Evolutionary conservation across 2,113 vertebrate genomes (phyloP).

Genomic region (Castor canadensis): DNA sequence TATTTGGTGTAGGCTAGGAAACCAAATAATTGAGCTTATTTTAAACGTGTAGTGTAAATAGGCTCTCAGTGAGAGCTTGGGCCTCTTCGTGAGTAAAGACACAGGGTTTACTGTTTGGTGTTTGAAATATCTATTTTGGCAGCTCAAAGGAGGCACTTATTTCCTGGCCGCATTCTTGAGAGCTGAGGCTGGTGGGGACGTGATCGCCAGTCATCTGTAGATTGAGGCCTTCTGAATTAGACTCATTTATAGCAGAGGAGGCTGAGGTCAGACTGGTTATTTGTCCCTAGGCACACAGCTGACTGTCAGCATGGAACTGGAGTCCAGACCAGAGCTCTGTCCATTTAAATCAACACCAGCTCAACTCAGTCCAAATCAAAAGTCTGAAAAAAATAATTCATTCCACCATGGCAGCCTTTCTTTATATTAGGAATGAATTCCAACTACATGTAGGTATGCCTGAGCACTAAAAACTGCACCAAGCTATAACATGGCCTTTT

Average conservation of each 20-base stretch:
- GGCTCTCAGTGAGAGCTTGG: conserved; percentile 20
- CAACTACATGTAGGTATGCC: neutral
- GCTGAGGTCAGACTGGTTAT: conserved; percentile 41
- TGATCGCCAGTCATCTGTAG: neutral
- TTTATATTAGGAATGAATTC: neutral
- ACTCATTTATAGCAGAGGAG: conserved; percentile 29
- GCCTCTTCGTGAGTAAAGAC: conserved; percentile 48
- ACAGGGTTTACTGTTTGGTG: conserved; percentile 53
- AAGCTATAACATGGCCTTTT: neutral
- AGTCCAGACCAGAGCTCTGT: neutral
- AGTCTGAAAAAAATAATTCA: neutral
- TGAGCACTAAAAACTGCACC: neutral
- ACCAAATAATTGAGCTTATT: conserved; percentile 57
- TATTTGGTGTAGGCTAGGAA: neutral
- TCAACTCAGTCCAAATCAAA: neutral
- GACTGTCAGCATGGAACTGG: neutral
- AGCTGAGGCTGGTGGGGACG: conserved; percentile 58
- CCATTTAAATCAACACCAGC: neutral
- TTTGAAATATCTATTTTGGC: conserved; percentile 65
- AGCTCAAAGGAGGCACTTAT: conserved; percentile 59
- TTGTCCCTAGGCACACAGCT: neutral
- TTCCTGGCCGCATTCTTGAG: conserved; percentile 56
- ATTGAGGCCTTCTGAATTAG: conserved; percentile 20
- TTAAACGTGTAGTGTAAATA: conserved; percentile 38
- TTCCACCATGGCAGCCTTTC: neutral